Conservation (phyloP, 2,113 vertebrate species). For the Sciurus niger region DNA sequence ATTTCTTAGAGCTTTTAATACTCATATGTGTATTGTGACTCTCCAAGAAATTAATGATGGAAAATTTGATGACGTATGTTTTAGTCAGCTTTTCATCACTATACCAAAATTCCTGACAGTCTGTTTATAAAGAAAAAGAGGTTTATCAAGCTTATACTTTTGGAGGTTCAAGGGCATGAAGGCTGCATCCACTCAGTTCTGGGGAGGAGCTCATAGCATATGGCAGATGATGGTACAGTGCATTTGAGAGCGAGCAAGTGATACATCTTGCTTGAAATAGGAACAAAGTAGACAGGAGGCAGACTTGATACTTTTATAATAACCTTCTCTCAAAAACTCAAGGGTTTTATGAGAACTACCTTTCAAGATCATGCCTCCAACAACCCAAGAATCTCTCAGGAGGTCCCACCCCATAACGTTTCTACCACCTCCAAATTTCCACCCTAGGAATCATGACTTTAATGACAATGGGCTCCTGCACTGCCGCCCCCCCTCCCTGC, state of each 20-base stretch:
- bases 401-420: neutral
- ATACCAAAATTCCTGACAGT: neutral
- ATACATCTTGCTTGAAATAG: neutral
- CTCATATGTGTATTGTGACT: neutral
- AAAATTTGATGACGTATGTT: neutral
- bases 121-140: neutral
- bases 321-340: neutral
- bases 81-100: neutral
- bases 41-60: neutral
- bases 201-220: neutral
- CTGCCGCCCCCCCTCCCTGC: constrained; percentile 61
- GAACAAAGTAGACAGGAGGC: neutral
- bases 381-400: neutral
- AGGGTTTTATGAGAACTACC: neutral
- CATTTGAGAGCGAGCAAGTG: neutral
- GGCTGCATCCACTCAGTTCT: neutral
- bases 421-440: neutral
- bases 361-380: neutral
- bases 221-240: neutral
- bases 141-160: neutral
- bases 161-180: neutral
- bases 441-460: neutral
- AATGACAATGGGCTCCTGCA: neutral
- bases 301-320: neutral
- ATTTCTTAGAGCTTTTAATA: neutral